Conservation (phyloP, 2,888 invertebrate genomes). For the Drosophila rellima region DNA sequence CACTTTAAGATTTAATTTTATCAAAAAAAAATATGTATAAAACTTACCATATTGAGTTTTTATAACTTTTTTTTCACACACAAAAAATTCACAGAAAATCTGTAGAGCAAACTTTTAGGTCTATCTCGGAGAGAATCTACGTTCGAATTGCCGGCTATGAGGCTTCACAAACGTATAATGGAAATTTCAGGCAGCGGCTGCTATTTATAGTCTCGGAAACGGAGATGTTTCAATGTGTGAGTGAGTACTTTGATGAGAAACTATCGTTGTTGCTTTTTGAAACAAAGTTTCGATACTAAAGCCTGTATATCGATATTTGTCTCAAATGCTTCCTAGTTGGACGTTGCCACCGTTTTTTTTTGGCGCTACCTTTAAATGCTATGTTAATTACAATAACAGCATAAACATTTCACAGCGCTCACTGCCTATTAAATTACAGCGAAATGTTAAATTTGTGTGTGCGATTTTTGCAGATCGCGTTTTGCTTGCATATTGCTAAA, state of each 20-base stretch:
- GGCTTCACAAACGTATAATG: conserved; percentile 90
- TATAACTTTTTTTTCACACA: conserved; percentile 72
- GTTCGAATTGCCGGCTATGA: conserved; percentile 89
- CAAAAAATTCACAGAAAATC: conserved; percentile 73
- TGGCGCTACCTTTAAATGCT: background rate
- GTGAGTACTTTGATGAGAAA: conserved; percentile 40
- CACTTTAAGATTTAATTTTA: background rate
- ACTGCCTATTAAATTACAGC: background rate
- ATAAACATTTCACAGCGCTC: background rate
- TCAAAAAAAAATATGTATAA: background rate
- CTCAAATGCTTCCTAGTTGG: background rate
- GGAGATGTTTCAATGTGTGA: conserved; percentile 23
- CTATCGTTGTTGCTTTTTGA: background rate
- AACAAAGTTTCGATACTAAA: conserved; percentile 34
- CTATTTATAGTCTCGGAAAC: conserved; percentile 87
- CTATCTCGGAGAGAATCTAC: conserved; percentile 70
- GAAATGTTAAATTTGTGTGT: background rate
- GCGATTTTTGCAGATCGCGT: background rate
- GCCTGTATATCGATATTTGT: background rate
- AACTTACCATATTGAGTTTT: conserved; percentile 84
- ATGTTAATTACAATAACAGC: background rate
- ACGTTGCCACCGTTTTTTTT: background rate
- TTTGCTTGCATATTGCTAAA: background rate
- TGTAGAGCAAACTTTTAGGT: conserved; percentile 52
- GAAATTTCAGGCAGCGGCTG: conserved; percentile 86